Conservation (phyloP, 1,140 invertebrate species). For the Plutomurus gul region DNA sequence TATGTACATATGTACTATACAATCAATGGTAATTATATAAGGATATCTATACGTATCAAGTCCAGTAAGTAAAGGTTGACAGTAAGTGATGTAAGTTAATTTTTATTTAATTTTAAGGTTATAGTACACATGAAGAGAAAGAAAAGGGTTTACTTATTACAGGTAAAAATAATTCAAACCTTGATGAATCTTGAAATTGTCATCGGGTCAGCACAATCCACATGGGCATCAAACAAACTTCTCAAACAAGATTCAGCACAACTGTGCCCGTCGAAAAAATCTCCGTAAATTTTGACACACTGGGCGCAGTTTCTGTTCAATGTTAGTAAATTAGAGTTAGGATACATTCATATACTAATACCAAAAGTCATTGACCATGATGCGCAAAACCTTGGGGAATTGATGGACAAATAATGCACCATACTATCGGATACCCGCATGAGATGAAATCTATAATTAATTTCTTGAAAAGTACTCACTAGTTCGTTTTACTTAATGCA, state of each 20-base stretch:
- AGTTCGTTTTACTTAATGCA: too few relatives aligned
- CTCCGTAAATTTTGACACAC: slow-evolving; percentile 82
- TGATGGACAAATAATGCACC: too few relatives aligned
- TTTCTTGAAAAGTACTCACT: too few relatives aligned
- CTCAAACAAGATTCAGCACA: slow-evolving; percentile 63
- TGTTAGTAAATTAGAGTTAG: slow-evolving; percentile 32
- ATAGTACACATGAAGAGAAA: background rate
- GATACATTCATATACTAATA: background rate
- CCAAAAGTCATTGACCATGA: too few relatives aligned
- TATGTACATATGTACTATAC: too few relatives aligned
- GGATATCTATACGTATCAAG: too few relatives aligned
- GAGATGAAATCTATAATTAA: too few relatives aligned
- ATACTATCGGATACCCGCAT: too few relatives aligned
- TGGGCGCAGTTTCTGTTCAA: slow-evolving; percentile 85
- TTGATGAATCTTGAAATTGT: slow-evolving; percentile 77
- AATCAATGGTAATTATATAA: too few relatives aligned
- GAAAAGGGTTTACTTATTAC: background rate
- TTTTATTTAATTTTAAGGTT: background rate
- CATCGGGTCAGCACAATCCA: slow-evolving; percentile 77
- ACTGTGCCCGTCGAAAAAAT: slow-evolving; percentile 78
- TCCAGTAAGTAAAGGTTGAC: too few relatives aligned
- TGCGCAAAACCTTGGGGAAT: too few relatives aligned
- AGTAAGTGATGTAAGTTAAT: too few relatives aligned
- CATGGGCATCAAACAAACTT: slow-evolving; percentile 32
- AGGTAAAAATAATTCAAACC: background rate